Conservation (phyloP, 1,140 invertebrate genomes). For the Vollenhovia emeryi region DNA sequence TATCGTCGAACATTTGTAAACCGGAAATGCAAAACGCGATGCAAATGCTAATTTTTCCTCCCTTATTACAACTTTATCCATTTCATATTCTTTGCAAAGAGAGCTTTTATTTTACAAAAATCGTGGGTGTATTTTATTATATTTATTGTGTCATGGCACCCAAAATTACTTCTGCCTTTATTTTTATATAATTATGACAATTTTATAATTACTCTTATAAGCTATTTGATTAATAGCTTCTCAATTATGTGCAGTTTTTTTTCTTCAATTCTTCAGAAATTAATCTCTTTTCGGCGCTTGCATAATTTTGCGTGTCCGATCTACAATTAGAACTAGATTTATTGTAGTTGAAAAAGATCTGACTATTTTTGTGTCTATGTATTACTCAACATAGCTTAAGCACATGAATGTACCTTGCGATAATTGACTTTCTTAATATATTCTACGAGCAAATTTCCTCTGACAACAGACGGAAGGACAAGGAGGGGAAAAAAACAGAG, state of each 20-base stretch:
- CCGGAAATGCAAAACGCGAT: constrained; percentile 12
- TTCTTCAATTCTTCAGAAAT: neutral
- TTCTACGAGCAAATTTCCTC: constrained; percentile 13
- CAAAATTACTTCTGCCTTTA: neutral
- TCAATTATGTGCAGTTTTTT: neutral
- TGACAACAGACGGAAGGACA: neutral
- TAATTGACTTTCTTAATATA: constrained; percentile 40
- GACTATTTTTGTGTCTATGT: constrained; percentile 34
- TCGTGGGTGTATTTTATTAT: neutral
- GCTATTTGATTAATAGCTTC: neutral
- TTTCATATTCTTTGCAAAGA: neutral
- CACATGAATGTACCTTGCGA: constrained; percentile 18
- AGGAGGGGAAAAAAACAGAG: neutral
- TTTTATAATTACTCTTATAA: neutral
- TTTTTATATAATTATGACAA: neutral
- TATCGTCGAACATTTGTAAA: constrained; percentile 9
- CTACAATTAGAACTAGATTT: neutral
- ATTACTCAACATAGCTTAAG: constrained; percentile 44
- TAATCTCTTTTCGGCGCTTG: neutral
- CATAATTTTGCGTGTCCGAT: constrained; percentile 39
- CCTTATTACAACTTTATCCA: neutral
- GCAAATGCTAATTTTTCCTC: neutral
- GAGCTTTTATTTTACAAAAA: constrained; percentile 4
- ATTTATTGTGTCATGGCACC: neutral
- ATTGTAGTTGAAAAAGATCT: neutral